Percentiles rank a stretch among this genome's conserved stretches.
These are phyloP conservation scores for Ornithoptera priamus DNA, from an alignment of 2,888 invertebrate genomes.

Conservation along the genomic window DNA sequence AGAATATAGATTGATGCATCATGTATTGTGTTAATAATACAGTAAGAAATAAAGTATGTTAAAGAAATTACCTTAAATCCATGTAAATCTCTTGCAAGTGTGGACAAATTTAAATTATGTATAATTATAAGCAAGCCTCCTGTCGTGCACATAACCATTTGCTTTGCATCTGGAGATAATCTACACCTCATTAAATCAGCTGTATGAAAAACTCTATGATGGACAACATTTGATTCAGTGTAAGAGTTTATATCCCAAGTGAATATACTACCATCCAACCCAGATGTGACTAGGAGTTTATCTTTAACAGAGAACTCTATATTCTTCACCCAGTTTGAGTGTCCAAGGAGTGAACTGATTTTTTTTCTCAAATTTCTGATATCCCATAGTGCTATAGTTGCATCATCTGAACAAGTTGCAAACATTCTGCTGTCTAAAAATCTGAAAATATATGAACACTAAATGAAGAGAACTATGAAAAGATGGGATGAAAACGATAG, in stretches of 20 bases:
- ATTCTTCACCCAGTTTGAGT: conserved; percentile 98
- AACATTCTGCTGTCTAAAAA: conserved; percentile 93
- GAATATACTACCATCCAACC: conserved; percentile 95
- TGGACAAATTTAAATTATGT: conserved; percentile 91
- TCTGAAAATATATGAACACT: conserved; percentile 64
- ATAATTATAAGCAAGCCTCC: conserved; percentile 94
- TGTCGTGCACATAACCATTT: conserved; percentile 94
- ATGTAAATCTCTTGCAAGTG: conserved; percentile 88
- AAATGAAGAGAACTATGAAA: neutral
- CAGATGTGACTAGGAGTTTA: conserved; percentile 92
- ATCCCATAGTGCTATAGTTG: conserved; percentile 96
- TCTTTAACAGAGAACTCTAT: conserved; percentile 94
- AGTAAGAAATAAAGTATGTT: too few species aligned
- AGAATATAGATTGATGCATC: too few species aligned
- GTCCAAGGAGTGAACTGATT: conserved; percentile 89
- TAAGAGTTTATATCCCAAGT: conserved; percentile 96
- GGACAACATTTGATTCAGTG: conserved; percentile 87
- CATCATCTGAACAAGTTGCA: conserved; percentile 97
- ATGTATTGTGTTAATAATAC: too few species aligned
- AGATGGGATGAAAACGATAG: too few species aligned
- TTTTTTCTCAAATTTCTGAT: conserved; percentile 89
- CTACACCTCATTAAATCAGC: conserved; percentile 93
- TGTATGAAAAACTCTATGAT: conserved; percentile 92
- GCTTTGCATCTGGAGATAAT: conserved; percentile 90
- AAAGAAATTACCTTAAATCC: conserved; percentile 86